Conservation (phyloP, 1,140 invertebrate genomes). For the Neodiprion lecontei region DNA sequence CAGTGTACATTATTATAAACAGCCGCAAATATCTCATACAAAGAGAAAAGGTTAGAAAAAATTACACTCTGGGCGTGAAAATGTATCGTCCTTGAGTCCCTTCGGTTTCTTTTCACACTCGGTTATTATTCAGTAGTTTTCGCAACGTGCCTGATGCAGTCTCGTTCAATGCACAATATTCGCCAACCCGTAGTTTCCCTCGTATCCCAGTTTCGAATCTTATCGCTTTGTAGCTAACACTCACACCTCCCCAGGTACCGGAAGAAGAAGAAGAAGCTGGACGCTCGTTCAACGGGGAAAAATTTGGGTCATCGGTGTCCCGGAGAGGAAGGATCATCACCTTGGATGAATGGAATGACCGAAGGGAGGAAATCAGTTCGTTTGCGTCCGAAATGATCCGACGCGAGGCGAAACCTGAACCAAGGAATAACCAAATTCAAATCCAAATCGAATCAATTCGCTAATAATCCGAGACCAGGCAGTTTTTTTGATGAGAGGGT, state of each 20-base stretch:
- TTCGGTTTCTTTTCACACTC: too few species aligned
- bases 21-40: too few species aligned
- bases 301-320: conserved; percentile 18
- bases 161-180: neutral
- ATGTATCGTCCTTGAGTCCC: too few species aligned
- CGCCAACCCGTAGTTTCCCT: neutral
- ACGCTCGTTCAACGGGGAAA: neutral
- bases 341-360: neutral
- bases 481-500: too few species aligned
- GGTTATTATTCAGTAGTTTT: neutral
- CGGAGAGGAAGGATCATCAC: neutral
- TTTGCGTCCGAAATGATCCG: neutral
- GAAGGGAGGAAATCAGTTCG: neutral
- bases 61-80: too few species aligned
- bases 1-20: too few species aligned
- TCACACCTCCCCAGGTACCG: conserved; percentile 58
- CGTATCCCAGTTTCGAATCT: conserved; percentile 9
- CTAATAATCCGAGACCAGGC: too few species aligned
- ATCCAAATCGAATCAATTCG: too few species aligned
- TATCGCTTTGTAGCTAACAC: conserved; percentile 59
- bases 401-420: neutral
- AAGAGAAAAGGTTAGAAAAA: too few species aligned
- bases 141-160: neutral
- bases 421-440: neutral
- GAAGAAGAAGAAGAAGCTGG: conserved; percentile 1